Conservation (phyloP, 2,797 vertebrate species). For the Microctenopoma stevenorrisi region DNA sequence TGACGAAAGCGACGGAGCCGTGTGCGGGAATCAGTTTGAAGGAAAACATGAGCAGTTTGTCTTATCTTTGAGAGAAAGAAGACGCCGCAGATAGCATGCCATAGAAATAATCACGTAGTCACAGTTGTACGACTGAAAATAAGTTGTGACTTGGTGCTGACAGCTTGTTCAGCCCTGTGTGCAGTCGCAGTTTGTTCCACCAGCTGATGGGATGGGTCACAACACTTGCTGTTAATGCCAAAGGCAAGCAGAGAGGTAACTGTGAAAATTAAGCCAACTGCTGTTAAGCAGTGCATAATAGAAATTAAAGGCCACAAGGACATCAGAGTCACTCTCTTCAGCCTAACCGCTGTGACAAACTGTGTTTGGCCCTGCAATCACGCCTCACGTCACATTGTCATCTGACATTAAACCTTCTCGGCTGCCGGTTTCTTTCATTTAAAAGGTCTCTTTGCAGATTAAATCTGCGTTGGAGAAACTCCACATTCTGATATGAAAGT, state of each 20-base stretch:
- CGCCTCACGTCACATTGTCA: constrained; percentile 20
- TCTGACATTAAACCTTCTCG: constrained; percentile 55
- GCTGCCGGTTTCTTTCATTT: constrained; percentile 42
- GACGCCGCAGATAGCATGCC: constrained; percentile 37
- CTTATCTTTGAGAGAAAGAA: constrained; percentile 27
- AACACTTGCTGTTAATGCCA: constrained; percentile 75
- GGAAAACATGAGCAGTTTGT: constrained; percentile 22
- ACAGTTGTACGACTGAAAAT: constrained; percentile 38
- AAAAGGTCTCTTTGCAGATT: constrained; percentile 36
- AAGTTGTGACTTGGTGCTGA: constrained; percentile 59
- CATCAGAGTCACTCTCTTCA: constrained; percentile 60
- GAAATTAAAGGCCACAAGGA: constrained; percentile 74
- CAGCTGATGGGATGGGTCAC: constrained; percentile 68
- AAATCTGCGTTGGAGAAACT: constrained; percentile 4
- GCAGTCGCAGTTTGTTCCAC: constrained; percentile 57
- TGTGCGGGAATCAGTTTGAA: constrained; percentile 10
- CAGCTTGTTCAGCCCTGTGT: constrained; percentile 52
- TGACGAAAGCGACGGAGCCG: constrained; percentile 34
- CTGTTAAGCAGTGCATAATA: constrained; percentile 68
- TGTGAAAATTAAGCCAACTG: constrained; percentile 69
- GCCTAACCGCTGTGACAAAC: constrained; percentile 62
- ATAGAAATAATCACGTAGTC: constrained; percentile 43
- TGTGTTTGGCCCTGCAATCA: constrained; percentile 24
- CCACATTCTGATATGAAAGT: constrained; percentile 1
- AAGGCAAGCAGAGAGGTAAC: constrained; percentile 63